Evolutionary conservation across 1,140 invertebrate species (phyloP).

Genomic region (Drosophila sucinea): DNA sequence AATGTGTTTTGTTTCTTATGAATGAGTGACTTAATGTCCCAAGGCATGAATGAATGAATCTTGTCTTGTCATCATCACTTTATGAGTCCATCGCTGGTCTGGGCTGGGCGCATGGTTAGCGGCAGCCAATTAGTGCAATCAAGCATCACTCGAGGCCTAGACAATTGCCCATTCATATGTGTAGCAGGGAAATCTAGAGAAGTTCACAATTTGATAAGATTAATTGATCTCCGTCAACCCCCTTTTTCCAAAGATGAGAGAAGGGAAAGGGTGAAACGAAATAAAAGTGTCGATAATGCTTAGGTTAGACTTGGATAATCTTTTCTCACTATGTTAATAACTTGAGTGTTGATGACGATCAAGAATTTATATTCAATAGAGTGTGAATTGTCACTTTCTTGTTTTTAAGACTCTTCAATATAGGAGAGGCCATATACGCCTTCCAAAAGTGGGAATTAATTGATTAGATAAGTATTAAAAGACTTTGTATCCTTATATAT

Average conservation of each 20-base stretch:
- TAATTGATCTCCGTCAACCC: constrained; percentile 42
- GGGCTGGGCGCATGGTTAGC: constrained; percentile 43
- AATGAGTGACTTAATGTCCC: constrained; percentile 49
- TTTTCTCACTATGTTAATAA: no score
- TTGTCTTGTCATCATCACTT: constrained; percentile 35
- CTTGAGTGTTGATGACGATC: no score
- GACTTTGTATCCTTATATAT: no score
- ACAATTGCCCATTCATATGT: neutral
- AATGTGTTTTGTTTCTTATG: constrained; percentile 40
- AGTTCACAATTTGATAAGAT: constrained; percentile 73
- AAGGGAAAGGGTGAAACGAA: neutral
- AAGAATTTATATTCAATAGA: no score
- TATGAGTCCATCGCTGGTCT: constrained; percentile 19
- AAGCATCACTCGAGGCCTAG: constrained; percentile 29
- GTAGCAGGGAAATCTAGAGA: constrained; percentile 58
- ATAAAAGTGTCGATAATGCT: neutral
- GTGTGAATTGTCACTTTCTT: no score
- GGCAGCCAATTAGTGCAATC: constrained; percentile 74
- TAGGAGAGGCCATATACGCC: no score
- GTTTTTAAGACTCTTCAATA: no score
- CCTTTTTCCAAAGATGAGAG: neutral
- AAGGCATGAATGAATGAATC: constrained; percentile 46
- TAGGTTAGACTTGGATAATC: neutral
- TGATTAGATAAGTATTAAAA: no score
- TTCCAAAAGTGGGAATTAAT: no score